Conservation (phyloP, 92 coral and sea anemone species). For the Palythoa heliodiscus region DNA sequence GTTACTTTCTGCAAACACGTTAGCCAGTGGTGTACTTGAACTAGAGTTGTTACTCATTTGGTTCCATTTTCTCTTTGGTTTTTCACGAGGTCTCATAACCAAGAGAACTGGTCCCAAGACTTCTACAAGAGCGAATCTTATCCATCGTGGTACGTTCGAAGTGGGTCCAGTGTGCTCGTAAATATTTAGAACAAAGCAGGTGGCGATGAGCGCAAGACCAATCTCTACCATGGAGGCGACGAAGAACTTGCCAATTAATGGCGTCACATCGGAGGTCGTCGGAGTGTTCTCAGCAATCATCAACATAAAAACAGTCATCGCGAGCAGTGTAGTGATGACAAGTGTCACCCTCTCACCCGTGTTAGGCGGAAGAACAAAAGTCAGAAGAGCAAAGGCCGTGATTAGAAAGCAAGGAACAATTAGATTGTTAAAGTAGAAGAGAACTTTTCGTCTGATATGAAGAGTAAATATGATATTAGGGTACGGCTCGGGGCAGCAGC, state of each 20-base stretch:
- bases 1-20: constrained; percentile 32
- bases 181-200: constrained; percentile 88
- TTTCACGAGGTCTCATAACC: constrained; percentile 69
- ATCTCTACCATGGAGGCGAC: constrained; percentile 98
- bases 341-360: constrained; percentile 98
- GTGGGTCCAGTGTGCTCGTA: constrained; percentile 92
- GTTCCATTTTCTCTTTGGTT: constrained; percentile 58
- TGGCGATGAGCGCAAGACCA: constrained; percentile 89
- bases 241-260: constrained; percentile 95
- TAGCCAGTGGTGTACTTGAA: constrained; percentile 35
- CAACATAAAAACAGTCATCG: constrained; percentile 98
- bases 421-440: constrained; percentile 94
- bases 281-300: constrained; percentile 99
- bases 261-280: constrained; percentile 97
- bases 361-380: constrained; percentile 96
- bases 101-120: constrained; percentile 86
- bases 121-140: constrained; percentile 71
- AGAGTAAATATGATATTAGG: constrained; percentile 89
- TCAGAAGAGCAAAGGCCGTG: constrained; percentile 90
- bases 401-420: constrained; percentile 96
- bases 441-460: constrained; percentile 92
- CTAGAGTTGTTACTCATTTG: constrained; percentile 30
- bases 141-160: constrained; percentile 81
- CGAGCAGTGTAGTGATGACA: constrained; percentile 93
- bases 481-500: constrained; percentile 96